A percentile compares a stretch with the other conserved stretches of the same genome.
Evolutionary conservation across 2,113 vertebrate genomes (phyloP).

Genomic region (Lontra canadensis): DNA sequence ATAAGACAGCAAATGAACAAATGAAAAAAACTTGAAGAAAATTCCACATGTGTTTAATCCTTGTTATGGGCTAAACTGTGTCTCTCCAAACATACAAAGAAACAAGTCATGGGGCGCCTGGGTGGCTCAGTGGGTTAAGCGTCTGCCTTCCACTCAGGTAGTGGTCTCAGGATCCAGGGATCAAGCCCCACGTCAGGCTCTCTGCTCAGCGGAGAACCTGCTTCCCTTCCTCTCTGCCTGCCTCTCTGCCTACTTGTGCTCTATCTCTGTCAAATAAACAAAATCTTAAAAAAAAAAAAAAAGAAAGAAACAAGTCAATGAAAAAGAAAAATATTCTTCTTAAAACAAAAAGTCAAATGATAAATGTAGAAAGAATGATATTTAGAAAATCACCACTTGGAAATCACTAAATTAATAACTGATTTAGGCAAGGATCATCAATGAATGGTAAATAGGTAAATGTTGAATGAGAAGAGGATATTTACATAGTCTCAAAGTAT

Average conservation of each 20-base stretch:
- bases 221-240: too few relatives aligned
- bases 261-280: too few relatives aligned
- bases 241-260: too few relatives aligned
- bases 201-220: too few relatives aligned
- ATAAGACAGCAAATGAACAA: not conserved
- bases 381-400: not conserved
- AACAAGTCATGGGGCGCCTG: too few relatives aligned
- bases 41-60: not conserved
- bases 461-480: not conserved
- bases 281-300: too few relatives aligned
- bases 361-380: not conserved
- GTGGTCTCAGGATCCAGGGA: too few relatives aligned
- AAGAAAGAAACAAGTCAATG: not conserved
- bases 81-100: not conserved
- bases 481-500: not conserved
- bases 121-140: too few relatives aligned
- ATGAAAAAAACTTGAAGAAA: not conserved
- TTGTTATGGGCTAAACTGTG: not conserved
- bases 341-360: not conserved
- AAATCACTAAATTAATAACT: not conserved
- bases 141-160: too few relatives aligned
- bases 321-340: not conserved
- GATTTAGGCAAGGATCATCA: not conserved
- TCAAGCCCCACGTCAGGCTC: fast-evolving
- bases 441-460: not conserved